Evolutionary conservation across 2,888 invertebrate genomes (phyloP), one percentile per base, ranked within the genome.

Genomic region (Macaria liturata): DNA sequence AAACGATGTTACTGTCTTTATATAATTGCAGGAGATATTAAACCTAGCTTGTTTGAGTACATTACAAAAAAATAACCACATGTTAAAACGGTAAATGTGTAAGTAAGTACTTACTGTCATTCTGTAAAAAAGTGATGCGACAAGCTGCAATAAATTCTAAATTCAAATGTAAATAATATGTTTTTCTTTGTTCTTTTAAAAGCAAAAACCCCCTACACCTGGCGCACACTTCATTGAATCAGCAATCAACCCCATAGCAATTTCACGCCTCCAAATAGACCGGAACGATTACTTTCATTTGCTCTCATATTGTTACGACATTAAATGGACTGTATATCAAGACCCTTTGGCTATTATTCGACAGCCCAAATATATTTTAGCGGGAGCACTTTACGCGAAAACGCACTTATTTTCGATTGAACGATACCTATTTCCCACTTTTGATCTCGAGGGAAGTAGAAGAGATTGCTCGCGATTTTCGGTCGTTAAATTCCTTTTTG

Each of bases 291-390:
- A 79, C 80, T 68, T 78, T 80, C 72, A 74, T 74, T 69, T 71
- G 70, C 61, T 52, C 64, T 52, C 59, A 60, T 60, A 66, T 73
- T 68, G 76, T 75, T 74, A 80, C 61, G 56, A 54, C 64, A 67
- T 68, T 68, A 80, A 86, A 83, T 84, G 81, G 82, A 69, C 73
- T 79, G 75, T 74, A 67, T 64, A 65, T 73, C 70, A 74, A 68
- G 67, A 69, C 71, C 78, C 77, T 72, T 70, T 70, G 54, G 65
- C 73, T 75, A 81, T 81, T 80, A 80, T 57, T 61, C 54, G 48
- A 46, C 53, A 56, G 58, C 49, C 50, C 59, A 62, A 54, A 65
- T 62, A 59, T 62, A 61, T 64, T 62, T 65, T 57, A 60, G 52
- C 61, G 62, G 39, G 44, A 58, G 59, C 61, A 62, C 57, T 62